Base-by-base conservation (phyloP, 2,797 vertebrate species). In the Syngnathus rostellatus region DNA sequence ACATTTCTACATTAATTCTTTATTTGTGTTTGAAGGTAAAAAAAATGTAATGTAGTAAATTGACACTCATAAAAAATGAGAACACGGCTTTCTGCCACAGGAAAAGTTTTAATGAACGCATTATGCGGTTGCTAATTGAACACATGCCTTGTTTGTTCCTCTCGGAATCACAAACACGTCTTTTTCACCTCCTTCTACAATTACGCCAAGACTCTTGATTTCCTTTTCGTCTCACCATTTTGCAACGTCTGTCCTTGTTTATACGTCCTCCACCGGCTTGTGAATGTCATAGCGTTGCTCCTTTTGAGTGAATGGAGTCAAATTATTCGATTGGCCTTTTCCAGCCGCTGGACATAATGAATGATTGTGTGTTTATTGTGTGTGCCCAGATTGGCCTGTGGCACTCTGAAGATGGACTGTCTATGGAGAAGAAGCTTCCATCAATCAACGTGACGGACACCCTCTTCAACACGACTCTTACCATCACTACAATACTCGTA, bases 401-500 rank as follows among this genome's bases (percentile, higher is more conserved):
- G 97, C 97, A 99, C 17, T 95, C 95, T 55, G 93, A 94, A 11
- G 91, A 94, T 63, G 95, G 97, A 59, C 92, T 99, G 81, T 94
- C 92, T 83, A 98, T 99, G 96, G 95, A 98, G 86, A 94, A 84
- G 82, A 94, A 89, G 83, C 92, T 95, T 79, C 95, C 93, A 65
- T 92, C 94, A 64, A 92, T 94, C 79, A 99, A 98, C 57, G 90
- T 94, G 70, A 95, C 96, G 0, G 94, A 97, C 84, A 96, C 91
- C n/a, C 93, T 99, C 77, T 97, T 97, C 91, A 99, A 99, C 86
- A 97, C 94, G 62, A 99, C 96, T 0, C 93, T 98, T 48, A 93
- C 93, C 31, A 91, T 99, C 89, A 99, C 97, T 38, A 99, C 97
- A 74, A 99, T 99, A 89, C 91, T 99, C 90, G 96, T 99, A 90